These are phyloP conservation scores for Phyllopteryx taeniolatus DNA, from an alignment of 2,113 vertebrate species.

Conservation along the genomic window DNA sequence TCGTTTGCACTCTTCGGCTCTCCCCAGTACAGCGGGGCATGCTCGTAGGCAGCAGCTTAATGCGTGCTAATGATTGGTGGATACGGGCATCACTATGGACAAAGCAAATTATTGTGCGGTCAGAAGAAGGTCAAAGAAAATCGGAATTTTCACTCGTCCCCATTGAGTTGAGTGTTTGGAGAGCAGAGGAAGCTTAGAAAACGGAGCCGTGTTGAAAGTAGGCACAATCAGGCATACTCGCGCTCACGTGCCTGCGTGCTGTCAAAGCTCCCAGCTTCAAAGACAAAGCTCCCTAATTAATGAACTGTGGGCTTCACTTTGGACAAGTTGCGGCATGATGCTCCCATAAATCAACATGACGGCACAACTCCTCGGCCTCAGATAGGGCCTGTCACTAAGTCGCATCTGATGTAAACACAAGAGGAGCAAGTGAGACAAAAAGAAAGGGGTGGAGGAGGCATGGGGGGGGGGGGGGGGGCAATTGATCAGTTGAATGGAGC, in stretches of 20 bases:
- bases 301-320: constrained; percentile 99
- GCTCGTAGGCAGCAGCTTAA: constrained; percentile 89
- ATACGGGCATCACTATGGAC: constrained; percentile 91
- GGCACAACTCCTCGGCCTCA: constrained; percentile 91
- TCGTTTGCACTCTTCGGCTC: constrained; percentile 32
- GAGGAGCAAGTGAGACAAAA: constrained; percentile 41
- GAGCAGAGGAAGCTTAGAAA: constrained; percentile 79
- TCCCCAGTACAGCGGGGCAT: constrained; percentile 78
- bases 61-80: constrained; percentile 93
- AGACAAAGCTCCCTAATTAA: constrained; percentile 99
- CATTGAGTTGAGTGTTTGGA: constrained; percentile 78
- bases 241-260: constrained; percentile 39
- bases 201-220: constrained; percentile 91
- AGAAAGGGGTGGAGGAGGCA: constrained; percentile 73
- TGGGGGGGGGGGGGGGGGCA: constrained; percentile 87
- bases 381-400: constrained; percentile 96
- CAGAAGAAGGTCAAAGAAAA: constrained; percentile 98
- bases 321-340: constrained; percentile 99
- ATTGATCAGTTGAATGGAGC: constrained; percentile 99
- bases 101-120: constrained; percentile 95
- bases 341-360: constrained; percentile 99
- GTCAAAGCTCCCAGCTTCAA: constrained; percentile 87
- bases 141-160: constrained; percentile 85
- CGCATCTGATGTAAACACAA: constrained; percentile 97
- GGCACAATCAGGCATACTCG: constrained; percentile 72